Base-by-base conservation (phyloP, 2,888 invertebrate genomes). In the Macrophya alboannulata region DNA sequence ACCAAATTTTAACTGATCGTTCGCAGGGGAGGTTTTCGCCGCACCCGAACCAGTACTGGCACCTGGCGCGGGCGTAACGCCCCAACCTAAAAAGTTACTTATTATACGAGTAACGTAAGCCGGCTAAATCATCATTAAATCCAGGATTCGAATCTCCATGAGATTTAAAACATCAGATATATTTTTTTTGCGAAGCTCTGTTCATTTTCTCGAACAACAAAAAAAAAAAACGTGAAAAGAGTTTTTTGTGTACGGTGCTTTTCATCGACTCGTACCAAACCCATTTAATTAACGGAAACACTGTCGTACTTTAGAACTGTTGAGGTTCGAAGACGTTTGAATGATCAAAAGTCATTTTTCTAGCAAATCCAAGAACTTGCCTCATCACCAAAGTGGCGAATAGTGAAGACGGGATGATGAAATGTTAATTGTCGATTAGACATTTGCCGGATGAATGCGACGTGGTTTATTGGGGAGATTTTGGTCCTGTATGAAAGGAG, bases 1-100 rank as follows among this genome's bases (percentile, higher is more conserved):
- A 51, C 77, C 10, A 77, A 77, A 77, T 77, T 77, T 77, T 55
- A 76, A 77, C 51, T 55, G 77, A 55, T 77, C 77, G 77, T 77
- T 77, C 51, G 48, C 12, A 77, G 51, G 77, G 51, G 31, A 55
- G 31, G 51, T 77, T 77, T 15, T 37, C 77, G 77, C 77, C 77
- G 77, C 77, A 76, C 76, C 76, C 72, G 17, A 4, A 55, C 43
- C 43, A 17, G 55, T 4, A 55, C 43, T 5, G 8, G 55, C 55
- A 55, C n/a, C 55, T n/a, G 55, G 55, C n/a, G 55, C 55, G 55
- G 72, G 72, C 43, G 72, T 72, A 72, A 72, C 72, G 72, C 72
- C 72, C 72, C 43, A 17, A 15, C 12, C 25, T n/a, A n/a, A 55
- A 55, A 55, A 55, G 55, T 55, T n/a, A 72, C 31, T 37, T 40